phyloP scores from a whole-genome alignment of 2,113 vertebrate genomes.

The Dolichotis patagonum region DNA sequence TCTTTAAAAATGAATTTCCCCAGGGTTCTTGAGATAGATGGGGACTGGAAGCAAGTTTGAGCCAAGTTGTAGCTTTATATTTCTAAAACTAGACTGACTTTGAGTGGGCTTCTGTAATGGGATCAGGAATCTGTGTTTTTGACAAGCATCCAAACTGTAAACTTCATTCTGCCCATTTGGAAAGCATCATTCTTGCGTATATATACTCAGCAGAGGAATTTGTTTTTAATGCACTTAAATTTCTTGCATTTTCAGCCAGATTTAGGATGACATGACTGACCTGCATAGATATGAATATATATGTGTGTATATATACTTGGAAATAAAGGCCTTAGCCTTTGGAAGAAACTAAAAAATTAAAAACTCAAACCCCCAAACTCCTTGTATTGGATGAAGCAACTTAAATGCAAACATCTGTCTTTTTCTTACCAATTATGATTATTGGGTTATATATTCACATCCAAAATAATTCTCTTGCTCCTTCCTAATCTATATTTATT shows the following conservation, averaged over 20 bases:
- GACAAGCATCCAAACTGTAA: background rate
- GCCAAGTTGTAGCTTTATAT: background rate
- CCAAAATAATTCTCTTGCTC: conserved; percentile 48
- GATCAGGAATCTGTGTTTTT: conserved; percentile 35
- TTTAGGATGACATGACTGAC: conserved; percentile 44
- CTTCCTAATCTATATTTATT: background rate
- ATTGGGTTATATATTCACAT: conserved; percentile 52
- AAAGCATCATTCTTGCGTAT: conserved; percentile 42
- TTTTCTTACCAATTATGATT: conserved; percentile 67
- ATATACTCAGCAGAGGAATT: conserved; percentile 38
- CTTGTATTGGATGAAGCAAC: conserved; percentile 37
- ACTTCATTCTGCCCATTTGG: conserved; percentile 21
- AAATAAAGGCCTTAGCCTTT: conserved; percentile 55
- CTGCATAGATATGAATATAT: background rate
- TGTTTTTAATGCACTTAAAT: conserved; percentile 38
- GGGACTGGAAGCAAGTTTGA: background rate
- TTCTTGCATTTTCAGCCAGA: conserved; percentile 20
- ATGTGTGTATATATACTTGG: background rate
- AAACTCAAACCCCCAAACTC: background rate
- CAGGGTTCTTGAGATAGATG: background rate
- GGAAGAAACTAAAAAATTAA: conserved; percentile 49
- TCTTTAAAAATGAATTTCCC: background rate
- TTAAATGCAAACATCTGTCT: conserved; percentile 66
- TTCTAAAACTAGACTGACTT: background rate
- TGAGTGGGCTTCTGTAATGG: background rate